Conservation (phyloP, 2,888 invertebrate species). For the Tiliacea aurago region DNA sequence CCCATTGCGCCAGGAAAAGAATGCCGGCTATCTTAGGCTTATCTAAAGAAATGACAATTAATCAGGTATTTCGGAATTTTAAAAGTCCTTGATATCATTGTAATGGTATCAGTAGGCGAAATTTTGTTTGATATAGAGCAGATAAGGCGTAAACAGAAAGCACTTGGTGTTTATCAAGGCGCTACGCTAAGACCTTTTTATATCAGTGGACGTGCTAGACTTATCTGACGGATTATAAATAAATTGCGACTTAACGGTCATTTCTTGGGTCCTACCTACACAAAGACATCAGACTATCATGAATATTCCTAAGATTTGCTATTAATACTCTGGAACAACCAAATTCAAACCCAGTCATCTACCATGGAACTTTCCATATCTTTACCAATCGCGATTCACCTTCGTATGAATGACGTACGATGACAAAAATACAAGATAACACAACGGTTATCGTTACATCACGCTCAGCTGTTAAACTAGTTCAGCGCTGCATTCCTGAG, state of each 20-base stretch:
- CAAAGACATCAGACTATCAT: neutral
- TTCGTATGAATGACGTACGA: constrained; percentile 64
- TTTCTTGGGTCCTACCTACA: constrained; percentile 6
- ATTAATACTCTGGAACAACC: neutral
- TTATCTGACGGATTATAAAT: constrained; percentile 41
- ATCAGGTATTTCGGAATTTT: constrained; percentile 29
- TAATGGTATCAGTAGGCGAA: constrained; percentile 35
- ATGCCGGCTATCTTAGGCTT: constrained; percentile 24
- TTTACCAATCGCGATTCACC: constrained; percentile 15
- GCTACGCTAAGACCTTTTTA: constrained; percentile 25
- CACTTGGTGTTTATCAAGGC: constrained; percentile 34
- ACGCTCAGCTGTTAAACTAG: constrained; percentile 84
- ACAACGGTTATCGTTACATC: constrained; percentile 78
- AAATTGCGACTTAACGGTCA: constrained; percentile 13
- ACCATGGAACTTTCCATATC: constrained; percentile 33
- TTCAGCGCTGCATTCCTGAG: constrained; percentile 83
- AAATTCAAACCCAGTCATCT: neutral
- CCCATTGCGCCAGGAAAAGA: constrained; percentile 29
- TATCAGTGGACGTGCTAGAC: constrained; percentile 36
- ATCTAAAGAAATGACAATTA: constrained; percentile 45
- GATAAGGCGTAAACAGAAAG: constrained; percentile 44
- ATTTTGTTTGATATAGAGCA: constrained; percentile 33
- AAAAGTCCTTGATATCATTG: constrained; percentile 25
- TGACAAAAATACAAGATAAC: constrained; percentile 75
- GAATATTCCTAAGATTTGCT: neutral